Conservation (phyloP, 2,113 vertebrate genomes). For the Nerophis ophidion region DNA sequence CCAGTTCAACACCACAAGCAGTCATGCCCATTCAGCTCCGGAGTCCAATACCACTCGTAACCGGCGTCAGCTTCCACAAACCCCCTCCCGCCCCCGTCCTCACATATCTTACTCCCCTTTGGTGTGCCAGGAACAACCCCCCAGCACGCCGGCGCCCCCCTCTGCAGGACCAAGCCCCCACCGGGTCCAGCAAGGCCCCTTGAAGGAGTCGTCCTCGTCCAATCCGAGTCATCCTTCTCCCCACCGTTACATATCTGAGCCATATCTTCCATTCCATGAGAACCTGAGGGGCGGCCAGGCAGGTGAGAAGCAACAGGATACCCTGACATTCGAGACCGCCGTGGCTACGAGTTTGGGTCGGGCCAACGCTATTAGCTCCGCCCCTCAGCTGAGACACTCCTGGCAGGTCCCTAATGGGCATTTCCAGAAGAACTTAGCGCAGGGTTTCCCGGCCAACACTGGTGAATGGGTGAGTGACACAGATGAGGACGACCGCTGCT, state of each 20-base stretch:
- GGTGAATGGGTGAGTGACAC: conserved; percentile 88
- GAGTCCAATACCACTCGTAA: conserved; percentile 86
- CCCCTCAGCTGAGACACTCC: conserved; percentile 86
- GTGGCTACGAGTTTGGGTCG: conserved; percentile 87
- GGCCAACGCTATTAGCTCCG: conserved; percentile 86
- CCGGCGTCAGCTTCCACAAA: conserved; percentile 89
- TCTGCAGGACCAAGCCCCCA: conserved; percentile 62
- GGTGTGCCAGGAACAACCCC: conserved; percentile 73
- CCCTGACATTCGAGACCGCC: conserved; percentile 92
- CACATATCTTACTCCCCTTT: conserved; percentile 91
- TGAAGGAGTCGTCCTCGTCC: conserved; percentile 41
- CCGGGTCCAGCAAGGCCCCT: neutral
- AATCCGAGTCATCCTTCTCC: conserved; percentile 74
- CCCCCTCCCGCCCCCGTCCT: conserved; percentile 88
- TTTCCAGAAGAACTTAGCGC: conserved; percentile 80
- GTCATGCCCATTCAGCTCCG: conserved; percentile 80
- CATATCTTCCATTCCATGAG: conserved; percentile 86
- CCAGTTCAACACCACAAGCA: conserved; percentile 80
- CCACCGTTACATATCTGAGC: conserved; percentile 93
- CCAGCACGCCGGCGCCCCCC: conserved; percentile 54
- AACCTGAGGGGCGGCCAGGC: conserved; percentile 78
- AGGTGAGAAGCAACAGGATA: conserved; percentile 76
- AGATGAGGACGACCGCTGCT: conserved; percentile 94
- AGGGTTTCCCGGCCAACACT: conserved; percentile 71
- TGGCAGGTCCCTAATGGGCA: conserved; percentile 97